Conservation (phyloP, 2,888 invertebrate genomes). For the Cheilosia vernalis region DNA sequence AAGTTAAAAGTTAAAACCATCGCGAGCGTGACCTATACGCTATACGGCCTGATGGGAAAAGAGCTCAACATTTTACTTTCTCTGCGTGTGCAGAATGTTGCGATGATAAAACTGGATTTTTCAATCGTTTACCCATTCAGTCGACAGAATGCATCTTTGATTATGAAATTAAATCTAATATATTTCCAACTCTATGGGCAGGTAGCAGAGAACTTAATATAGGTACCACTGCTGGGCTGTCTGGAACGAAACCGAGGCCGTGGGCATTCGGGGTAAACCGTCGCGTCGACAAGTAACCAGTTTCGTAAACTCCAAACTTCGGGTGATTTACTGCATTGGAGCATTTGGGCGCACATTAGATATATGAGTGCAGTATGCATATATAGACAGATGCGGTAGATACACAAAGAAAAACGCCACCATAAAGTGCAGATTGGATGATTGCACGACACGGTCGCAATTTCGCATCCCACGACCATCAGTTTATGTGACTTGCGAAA, state of each 20-base stretch:
- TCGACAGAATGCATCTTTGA: constrained; percentile 27
- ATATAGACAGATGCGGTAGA: neutral
- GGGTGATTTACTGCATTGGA: constrained; percentile 20
- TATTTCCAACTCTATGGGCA: neutral
- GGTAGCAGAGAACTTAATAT: neutral
- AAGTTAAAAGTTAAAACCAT: neutral
- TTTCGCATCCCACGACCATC: constrained; percentile 62
- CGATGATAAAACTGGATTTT: constrained; percentile 2
- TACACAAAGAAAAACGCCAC: constrained; percentile 24
- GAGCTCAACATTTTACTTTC: constrained; percentile 45
- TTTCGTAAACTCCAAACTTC: constrained; percentile 14
- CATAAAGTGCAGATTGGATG: constrained; percentile 43
- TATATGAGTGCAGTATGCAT: neutral
- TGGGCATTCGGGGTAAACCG: neutral
- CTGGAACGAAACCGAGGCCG: neutral
- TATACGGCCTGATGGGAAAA: constrained; percentile 44
- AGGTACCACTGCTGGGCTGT: neutral
- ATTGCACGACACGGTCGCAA: constrained; percentile 51
- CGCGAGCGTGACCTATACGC: constrained; percentile 47
- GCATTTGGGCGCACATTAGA: neutral
- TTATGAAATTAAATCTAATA: constrained; percentile 40
- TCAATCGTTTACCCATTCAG: constrained; percentile 17
- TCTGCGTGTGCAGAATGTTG: constrained; percentile 12
- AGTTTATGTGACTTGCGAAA: constrained; percentile 57
- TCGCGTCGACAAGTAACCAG: neutral